phyloP scores from a whole-genome alignment of 2,113 vertebrate genomes.

The Aviceda subcristata region DNA sequence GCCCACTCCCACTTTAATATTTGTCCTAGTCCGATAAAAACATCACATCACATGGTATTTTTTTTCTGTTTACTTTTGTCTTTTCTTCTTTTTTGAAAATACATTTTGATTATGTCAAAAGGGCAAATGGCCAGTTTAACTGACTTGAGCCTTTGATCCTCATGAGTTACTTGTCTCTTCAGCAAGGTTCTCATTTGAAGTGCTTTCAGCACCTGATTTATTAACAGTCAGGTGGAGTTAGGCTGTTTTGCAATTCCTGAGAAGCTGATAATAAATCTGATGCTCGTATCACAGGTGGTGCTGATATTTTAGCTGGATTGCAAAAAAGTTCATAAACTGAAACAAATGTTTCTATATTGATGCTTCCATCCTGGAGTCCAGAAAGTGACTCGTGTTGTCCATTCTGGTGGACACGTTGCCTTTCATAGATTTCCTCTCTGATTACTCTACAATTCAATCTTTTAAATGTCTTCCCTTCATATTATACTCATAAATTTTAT shows the following conservation, averaged over 20 bases:
- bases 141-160: slow-evolving; percentile 25
- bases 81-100: neutral
- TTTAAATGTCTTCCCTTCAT: slow-evolving; percentile 35
- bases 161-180: slow-evolving; percentile 5
- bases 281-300: slow-evolving; percentile 58
- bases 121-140: slow-evolving; percentile 13
- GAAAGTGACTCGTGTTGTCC: neutral
- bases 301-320: slow-evolving; percentile 35
- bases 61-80: neutral
- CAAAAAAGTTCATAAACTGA: slow-evolving; percentile 38
- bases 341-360: slow-evolving; percentile 49
- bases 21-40: neutral
- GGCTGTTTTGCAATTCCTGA: slow-evolving; percentile 28
- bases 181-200: slow-evolving; percentile 41
- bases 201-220: slow-evolving; percentile 68
- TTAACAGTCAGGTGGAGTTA: slow-evolving; percentile 29
- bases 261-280: slow-evolving; percentile 67
- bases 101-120: neutral
- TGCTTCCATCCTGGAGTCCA: neutral
- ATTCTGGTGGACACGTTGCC: slow-evolving; percentile 27
- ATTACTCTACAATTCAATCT: slow-evolving; percentile 18
- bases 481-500: slow-evolving; percentile 72
- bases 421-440: slow-evolving; percentile 34
- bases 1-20: neutral
- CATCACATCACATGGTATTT: neutral